These are phyloP conservation scores for Amphimedon queenslandica DNA, from an alignment of 37 sponge, comb jelly and placozoan species.

Conservation along the genomic window DNA sequence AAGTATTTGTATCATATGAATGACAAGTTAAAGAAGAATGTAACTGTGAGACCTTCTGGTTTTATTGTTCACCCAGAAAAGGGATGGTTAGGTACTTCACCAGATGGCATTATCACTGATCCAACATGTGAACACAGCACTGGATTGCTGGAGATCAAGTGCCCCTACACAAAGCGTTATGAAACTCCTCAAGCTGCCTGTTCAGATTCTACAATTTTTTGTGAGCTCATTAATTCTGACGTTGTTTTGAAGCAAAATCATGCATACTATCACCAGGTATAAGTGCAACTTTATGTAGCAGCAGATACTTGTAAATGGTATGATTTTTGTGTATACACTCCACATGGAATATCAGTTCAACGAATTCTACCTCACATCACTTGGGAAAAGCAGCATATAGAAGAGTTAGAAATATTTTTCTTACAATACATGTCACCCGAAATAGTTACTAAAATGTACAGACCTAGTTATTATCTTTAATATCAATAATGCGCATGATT, in stretches of 20 bases:
- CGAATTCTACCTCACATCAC: constrained; percentile 19
- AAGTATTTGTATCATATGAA: constrained; percentile 15
- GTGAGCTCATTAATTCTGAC: constrained; percentile 5
- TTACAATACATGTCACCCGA: constrained; percentile 30
- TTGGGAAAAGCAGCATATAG: constrained; percentile 16
- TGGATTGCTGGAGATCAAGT: constrained; percentile 48
- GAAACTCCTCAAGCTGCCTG: constrained; percentile 35
- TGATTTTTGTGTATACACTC: constrained; percentile 42
- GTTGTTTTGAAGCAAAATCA: constrained; percentile 25
- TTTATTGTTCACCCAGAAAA: constrained; percentile 10
- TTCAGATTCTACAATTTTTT: constrained; percentile 25
- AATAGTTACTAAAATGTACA: constrained; percentile 15
- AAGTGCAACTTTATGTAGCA: constrained; percentile 37
- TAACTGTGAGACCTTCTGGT: constrained; percentile 10
- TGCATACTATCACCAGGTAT: constrained; percentile 55
- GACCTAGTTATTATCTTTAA: constrained; percentile 23
- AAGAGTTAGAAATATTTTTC: constrained; percentile 28
- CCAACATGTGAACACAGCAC: background rate
- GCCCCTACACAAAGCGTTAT: constrained; percentile 33
- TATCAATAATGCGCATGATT: background rate
- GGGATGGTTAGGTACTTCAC: constrained; percentile 26
- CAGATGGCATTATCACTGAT: constrained; percentile 26
- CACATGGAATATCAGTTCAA: constrained; percentile 32
- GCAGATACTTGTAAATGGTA: constrained; percentile 23
- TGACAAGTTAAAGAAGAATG: background rate